Conservation (phyloP, 2,888 invertebrate species). For the Rapana venosa region DNA sequence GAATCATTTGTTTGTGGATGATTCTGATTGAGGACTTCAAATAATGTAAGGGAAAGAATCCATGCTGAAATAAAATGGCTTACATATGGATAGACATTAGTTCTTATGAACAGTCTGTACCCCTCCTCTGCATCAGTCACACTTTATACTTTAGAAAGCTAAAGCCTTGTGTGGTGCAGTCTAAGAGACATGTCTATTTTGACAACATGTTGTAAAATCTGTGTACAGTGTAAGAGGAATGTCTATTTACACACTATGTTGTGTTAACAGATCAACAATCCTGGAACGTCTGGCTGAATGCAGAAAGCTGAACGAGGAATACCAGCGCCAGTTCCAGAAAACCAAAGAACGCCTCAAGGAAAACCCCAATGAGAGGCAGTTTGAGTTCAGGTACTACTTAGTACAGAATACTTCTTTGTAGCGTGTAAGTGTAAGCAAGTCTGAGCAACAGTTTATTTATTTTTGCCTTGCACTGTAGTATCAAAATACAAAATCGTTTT, state of each 20-base stretch:
- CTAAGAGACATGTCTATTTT: no score
- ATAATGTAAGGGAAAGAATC: no score
- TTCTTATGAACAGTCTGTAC: no score
- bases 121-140: no score
- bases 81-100: no score
- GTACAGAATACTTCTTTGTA: background rate
- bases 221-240: no score
- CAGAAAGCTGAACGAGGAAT: conserved; percentile 90
- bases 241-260: background rate
- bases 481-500: no score
- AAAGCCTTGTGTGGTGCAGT: no score
- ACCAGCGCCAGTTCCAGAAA: conserved; percentile 85
- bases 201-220: background rate
- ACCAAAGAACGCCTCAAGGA: conserved; percentile 86
- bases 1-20: no score
- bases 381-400: conserved; percentile 85
- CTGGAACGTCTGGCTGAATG: conserved; percentile 91
- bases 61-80: no score
- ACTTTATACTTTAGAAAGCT: no score
- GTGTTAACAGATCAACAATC: conserved; percentile 77
- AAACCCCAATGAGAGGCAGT: conserved; percentile 86
- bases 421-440: background rate
- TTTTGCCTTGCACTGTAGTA: background rate
- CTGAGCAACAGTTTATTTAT: background rate
- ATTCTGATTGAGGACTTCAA: no score